Base-by-base conservation (phyloP, 2,888 invertebrate genomes). In the Perizoma flavofasciatum region DNA sequence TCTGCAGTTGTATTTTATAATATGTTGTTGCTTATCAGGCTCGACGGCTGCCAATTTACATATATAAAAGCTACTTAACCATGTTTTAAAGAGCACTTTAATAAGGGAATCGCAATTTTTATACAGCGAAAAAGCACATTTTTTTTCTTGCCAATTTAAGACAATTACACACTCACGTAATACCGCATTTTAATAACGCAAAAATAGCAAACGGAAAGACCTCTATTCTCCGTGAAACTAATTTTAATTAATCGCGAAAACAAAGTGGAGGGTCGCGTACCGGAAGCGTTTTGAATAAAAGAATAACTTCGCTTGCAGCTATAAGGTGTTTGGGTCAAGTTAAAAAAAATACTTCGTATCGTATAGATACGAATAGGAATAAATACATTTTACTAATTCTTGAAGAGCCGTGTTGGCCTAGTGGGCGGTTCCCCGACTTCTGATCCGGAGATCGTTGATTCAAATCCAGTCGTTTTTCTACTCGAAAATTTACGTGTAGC, bases 181-280 rank as follows among this genome's bases (percentile, higher is more conserved):
- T 71, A 68, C 65, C 71, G 63, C 65, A 60, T 65, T 73, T 68
- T 71, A 69, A 71, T 72, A 63, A 67, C 53, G 58, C 55, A 59
- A 70, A 74, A 78, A 76, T 76, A 72, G 62, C 53, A 67, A 67
- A 63, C 61, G 76, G 71, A 70, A 72, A 63, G 67, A 69, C 70
- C 74, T 71, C 64, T 69, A 68, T 75, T 76, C 70, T 72, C 73
- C 72, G 75, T 60, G 75, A 75, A 78, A 81, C 86, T 85, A 86
- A 86, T 88, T 87, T 88, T 87, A 88, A 88, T 88, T 88, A 88
- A 85, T 88, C 83, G 82, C 75, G 81, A 79, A 82, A 88, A 88
- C 85, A 85, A 85, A 85, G 83, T 85, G 76, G 76, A 75, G 64
- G 63, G 72, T 72, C 78, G 74, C 72, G 77, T 75, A 66, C 70